A percentile compares a stretch with the other conserved stretches of the same genome.
phyloP scores from a whole-genome alignment of 92 coral and sea anemone genomes.

The Chrysogorgia sp. region DNA sequence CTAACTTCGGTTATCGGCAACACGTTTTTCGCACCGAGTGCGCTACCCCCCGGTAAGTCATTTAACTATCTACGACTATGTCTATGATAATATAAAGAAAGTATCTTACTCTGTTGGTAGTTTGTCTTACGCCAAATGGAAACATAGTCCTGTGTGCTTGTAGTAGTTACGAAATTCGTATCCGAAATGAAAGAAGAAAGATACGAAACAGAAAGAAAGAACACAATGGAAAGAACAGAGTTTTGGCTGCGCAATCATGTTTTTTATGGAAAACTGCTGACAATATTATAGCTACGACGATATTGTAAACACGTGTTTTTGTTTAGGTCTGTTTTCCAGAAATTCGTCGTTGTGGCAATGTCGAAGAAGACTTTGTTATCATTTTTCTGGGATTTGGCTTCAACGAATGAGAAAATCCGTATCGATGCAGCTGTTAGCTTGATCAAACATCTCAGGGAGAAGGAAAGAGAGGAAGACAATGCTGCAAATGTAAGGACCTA shows the following conservation, averaged over 20 bases:
- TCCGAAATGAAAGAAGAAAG: too few relatives aligned
- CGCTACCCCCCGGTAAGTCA: too few relatives aligned
- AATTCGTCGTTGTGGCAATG: constrained; percentile 37
- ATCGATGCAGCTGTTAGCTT: constrained; percentile 76
- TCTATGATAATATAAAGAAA: neutral
- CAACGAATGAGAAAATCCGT: constrained; percentile 74
- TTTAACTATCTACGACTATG: too few relatives aligned
- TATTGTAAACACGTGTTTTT: constrained; percentile 43
- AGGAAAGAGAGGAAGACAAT: neutral
- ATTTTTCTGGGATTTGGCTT: constrained; percentile 89
- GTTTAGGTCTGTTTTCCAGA: neutral
- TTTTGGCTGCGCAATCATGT: too few relatives aligned
- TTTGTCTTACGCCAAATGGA: neutral
- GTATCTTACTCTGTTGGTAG: neutral
- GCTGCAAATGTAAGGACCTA: neutral
- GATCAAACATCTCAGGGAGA: constrained; percentile 54
- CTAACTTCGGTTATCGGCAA: too few relatives aligned
- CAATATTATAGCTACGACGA: constrained; percentile 6
- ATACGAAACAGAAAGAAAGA: too few relatives aligned
- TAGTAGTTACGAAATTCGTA: too few relatives aligned
- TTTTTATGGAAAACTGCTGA: constrained; percentile 15
- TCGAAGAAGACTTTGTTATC: constrained; percentile 75
- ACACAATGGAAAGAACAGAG: too few relatives aligned
- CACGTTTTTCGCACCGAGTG: too few relatives aligned
- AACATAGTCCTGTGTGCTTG: neutral